phyloP scores from a whole-genome alignment of 2,113 vertebrate genomes.

The Corythoichthys haematopterus region DNA sequence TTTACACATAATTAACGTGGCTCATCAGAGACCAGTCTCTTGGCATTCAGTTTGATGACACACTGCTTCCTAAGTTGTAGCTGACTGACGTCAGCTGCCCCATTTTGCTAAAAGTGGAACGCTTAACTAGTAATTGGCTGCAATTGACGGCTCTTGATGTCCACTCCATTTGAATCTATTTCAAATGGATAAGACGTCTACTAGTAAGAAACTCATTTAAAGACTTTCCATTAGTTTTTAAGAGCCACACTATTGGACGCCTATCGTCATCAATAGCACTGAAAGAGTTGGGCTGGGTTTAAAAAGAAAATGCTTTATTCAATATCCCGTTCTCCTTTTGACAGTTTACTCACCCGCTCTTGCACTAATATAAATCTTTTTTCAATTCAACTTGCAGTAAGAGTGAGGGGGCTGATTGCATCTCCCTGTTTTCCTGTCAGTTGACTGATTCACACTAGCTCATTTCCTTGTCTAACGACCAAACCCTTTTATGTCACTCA shows the following conservation, averaged over 20 bases:
- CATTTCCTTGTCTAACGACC: neutral
- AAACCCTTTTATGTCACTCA: neutral
- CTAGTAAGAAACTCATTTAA: too few relatives aligned
- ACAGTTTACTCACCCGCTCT: neutral
- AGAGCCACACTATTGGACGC: too few relatives aligned
- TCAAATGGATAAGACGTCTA: too few relatives aligned
- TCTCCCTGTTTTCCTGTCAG: slow-evolving; percentile 66
- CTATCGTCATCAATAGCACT: too few relatives aligned
- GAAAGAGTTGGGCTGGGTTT: too few relatives aligned
- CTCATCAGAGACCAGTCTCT: neutral
- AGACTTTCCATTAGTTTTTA: too few relatives aligned
- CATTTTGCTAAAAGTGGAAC: neutral
- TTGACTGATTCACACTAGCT: slow-evolving; percentile 33
- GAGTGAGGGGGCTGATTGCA: slow-evolving; percentile 12
- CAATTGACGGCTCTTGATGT: too few relatives aligned
- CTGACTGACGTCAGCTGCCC: slow-evolving; percentile 16
- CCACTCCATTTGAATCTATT: too few relatives aligned
- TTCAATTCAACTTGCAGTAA: neutral
- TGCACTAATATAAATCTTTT: neutral
- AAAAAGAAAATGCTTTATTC: too few relatives aligned
- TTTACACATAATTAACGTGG: neutral
- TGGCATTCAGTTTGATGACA: neutral
- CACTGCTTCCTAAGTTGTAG: neutral
- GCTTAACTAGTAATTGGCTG: neutral
- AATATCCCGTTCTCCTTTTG: neutral